phyloP scores from a whole-genome alignment of 2,797 vertebrate genomes.

The Ammospiza maritima region DNA sequence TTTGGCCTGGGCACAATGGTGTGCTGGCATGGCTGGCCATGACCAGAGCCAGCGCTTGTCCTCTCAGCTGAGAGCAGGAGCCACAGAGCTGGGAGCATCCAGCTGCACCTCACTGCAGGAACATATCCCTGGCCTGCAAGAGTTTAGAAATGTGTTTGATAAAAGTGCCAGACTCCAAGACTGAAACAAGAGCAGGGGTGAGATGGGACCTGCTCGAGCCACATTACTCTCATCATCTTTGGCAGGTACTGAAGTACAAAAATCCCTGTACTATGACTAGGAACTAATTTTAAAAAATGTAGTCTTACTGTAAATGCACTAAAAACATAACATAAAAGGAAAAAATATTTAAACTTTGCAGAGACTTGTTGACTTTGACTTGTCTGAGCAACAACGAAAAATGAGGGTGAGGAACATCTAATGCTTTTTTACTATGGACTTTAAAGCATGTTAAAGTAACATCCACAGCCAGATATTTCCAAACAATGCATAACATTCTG shows the following conservation, averaged over 20 bases:
- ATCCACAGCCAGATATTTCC: neutral
- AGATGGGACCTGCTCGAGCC: neutral
- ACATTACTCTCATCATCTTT: neutral
- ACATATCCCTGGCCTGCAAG: fast-evolving
- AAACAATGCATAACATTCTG: neutral
- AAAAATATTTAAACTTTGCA: neutral
- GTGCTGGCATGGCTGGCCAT: fast-evolving
- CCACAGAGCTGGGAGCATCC: fast-evolving
- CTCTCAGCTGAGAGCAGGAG: neutral
- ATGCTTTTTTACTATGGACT: neutral
- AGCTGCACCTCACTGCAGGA: fast-evolving
- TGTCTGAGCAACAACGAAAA: neutral
- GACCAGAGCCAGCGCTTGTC: fast-evolving
- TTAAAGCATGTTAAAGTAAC: neutral
- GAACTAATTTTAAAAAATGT: neutral
- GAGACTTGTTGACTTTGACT: neutral
- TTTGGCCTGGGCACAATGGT: fast-evolving
- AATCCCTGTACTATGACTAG: neutral
- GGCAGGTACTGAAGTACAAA: neutral
- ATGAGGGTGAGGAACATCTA: neutral
- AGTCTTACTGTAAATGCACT: neutral
- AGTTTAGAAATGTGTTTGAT: neutral
- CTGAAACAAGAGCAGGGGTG: neutral
- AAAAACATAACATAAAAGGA: neutral
- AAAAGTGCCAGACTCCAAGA: neutral